Evolutionary conservation across 2,113 vertebrate species (phyloP).

Genomic region (Cyanistes caeruleus): DNA sequence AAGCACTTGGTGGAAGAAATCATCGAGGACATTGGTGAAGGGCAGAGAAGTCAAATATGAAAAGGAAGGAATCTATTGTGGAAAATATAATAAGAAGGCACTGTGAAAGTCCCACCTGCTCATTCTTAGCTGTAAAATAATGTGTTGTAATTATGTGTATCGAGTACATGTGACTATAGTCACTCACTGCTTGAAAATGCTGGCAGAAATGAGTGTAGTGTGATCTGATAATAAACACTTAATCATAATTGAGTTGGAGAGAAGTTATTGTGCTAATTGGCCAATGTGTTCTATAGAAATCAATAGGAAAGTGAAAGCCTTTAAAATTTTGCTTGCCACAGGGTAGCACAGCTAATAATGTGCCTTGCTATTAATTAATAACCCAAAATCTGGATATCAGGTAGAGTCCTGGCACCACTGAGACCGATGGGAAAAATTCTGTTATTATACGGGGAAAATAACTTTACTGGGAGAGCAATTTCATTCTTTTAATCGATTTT

Average conservation of each 20-base stretch:
- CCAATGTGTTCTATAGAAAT: background rate
- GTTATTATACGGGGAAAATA: background rate
- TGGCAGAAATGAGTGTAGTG: background rate
- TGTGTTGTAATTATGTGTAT: background rate
- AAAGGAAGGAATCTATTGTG: background rate
- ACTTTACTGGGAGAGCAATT: background rate
- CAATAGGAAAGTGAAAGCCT: background rate
- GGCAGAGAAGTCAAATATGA: conserved; percentile 15
- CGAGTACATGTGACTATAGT: background rate
- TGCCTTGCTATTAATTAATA: background rate
- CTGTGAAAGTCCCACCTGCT: background rate
- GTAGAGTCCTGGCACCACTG: background rate
- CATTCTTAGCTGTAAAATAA: background rate
- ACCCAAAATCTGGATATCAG: background rate
- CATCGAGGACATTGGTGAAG: conserved; percentile 2
- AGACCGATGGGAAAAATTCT: background rate
- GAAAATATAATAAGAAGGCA: background rate
- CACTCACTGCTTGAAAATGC: background rate
- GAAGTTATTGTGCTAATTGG: background rate
- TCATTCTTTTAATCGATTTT: background rate
- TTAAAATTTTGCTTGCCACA: background rate
- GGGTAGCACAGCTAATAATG: background rate
- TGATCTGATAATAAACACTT: background rate
- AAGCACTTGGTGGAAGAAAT: background rate
- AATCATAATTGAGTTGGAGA: background rate